Conservation (phyloP, 1,140 invertebrate genomes). For the Procambarus virginalis region DNA sequence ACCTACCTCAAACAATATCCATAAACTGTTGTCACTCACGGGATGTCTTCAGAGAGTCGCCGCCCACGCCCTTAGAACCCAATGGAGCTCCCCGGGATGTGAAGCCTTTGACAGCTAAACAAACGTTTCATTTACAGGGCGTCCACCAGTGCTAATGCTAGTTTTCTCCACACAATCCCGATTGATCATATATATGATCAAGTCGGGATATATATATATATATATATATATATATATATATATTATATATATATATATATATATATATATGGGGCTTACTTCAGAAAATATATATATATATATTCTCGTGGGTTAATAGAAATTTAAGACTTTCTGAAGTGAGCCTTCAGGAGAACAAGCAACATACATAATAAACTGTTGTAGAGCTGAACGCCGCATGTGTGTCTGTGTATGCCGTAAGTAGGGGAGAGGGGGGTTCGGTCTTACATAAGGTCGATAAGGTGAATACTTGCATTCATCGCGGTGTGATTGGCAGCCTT, state of each 20-base stretch:
- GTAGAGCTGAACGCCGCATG: too few relatives aligned
- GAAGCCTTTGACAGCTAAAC: conserved; percentile 1
- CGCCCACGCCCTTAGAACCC: not conserved
- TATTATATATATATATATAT: not conserved
- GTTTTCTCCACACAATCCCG: not conserved
- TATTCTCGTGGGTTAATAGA: not conserved
- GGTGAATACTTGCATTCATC: not conserved
- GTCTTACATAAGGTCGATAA: not conserved
- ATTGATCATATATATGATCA: not conserved
- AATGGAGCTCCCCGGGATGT: not conserved
- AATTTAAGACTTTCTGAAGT: too few relatives aligned
- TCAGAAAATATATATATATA: not conserved
- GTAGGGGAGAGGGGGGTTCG: too few relatives aligned
- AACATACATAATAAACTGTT: too few relatives aligned
- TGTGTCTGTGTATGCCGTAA: too few relatives aligned
- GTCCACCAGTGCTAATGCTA: conserved; percentile 11
- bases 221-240: not conserved
- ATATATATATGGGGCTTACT: too few relatives aligned
- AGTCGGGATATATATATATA: too few relatives aligned
- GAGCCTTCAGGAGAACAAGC: too few relatives aligned
- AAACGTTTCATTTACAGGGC: conserved; percentile 15
- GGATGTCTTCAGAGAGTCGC: not conserved
- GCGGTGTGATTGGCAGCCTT: not conserved
- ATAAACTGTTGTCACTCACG: conserved; percentile 19
- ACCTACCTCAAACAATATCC: not conserved